These are phyloP conservation scores for Chiridota heheva DNA, from an alignment of 35 echinoderm and acorn worm species.

Conservation along the genomic window DNA sequence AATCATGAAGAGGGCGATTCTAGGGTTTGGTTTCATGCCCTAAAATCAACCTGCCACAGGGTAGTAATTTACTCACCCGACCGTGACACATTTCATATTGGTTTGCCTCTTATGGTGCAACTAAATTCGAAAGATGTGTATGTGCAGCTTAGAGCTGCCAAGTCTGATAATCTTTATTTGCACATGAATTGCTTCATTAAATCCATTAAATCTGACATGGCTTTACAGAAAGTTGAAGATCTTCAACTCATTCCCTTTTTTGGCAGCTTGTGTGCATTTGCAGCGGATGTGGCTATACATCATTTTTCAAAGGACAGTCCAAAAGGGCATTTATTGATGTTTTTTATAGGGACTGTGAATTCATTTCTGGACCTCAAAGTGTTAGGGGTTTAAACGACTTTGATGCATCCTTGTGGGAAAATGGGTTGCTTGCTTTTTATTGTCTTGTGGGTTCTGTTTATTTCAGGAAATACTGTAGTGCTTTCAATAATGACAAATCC, in stretches of 20 bases:
- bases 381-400: background rate
- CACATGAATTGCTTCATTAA: background rate
- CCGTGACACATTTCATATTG: conserved; percentile 17
- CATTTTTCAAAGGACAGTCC: conserved; percentile 20
- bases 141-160: conserved; percentile 27
- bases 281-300: conserved; percentile 41
- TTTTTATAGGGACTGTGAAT: conserved; percentile 28
- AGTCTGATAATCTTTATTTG: conserved; percentile 10
- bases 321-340: conserved; percentile 10
- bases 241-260: background rate
- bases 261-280: background rate
- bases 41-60: background rate
- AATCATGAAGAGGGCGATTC: conserved; percentile 28
- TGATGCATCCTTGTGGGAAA: background rate
- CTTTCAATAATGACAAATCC: conserved; percentile 1
- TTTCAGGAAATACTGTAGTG: conserved; percentile 34
- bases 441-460: conserved; percentile 32
- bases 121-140: background rate
- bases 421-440: conserved; percentile 34
- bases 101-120: background rate
- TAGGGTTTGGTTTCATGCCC: conserved; percentile 31
- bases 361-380: conserved; percentile 18
- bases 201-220: background rate
- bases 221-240: background rate
- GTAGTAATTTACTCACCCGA: conserved; percentile 27